Percentiles rank a stretch among this genome's conserved stretches.
phyloP scores from a whole-genome alignment of 2,113 vertebrate species.

The Donacobius atricapilla region DNA sequence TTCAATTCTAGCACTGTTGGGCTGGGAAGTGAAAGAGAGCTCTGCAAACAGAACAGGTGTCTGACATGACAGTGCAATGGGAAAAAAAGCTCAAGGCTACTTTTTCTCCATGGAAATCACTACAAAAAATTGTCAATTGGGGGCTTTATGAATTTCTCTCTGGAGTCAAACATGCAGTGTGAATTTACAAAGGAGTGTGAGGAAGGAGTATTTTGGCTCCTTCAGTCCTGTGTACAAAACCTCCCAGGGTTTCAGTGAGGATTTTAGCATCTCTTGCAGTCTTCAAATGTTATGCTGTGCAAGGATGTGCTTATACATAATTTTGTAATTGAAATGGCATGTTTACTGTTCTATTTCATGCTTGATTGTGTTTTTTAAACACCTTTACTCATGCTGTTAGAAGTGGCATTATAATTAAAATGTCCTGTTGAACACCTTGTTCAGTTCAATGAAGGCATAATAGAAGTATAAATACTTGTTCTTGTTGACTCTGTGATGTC shows the following conservation, averaged over 20 bases:
- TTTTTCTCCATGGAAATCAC: constrained; percentile 40
- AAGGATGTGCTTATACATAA: constrained; percentile 55
- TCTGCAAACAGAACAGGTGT: background rate
- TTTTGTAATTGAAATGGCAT: constrained; percentile 63
- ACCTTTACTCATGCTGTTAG: constrained; percentile 53
- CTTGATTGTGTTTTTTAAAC: constrained; percentile 62
- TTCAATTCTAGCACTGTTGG: background rate
- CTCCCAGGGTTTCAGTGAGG: constrained; percentile 11
- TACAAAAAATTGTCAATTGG: constrained; percentile 46
- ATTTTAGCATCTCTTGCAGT: constrained; percentile 1
- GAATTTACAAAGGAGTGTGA: constrained; percentile 1
- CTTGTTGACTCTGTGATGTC: constrained; percentile 58
- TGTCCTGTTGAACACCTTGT: constrained; percentile 71
- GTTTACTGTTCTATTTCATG: constrained; percentile 72
- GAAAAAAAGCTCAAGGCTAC: background rate
- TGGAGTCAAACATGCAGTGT: constrained; percentile 18
- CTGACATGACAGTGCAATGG: background rate
- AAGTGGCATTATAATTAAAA: constrained; percentile 62
- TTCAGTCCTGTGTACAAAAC: background rate
- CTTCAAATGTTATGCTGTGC: constrained; percentile 43
- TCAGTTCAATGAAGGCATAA: constrained; percentile 64
- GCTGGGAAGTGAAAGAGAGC: background rate
- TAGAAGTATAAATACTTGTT: constrained; percentile 69
- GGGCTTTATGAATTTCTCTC: constrained; percentile 14
- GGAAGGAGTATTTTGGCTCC: constrained; percentile 18